Percentiles rank a stretch among this genome's conserved stretches.
Evolutionary conservation across 2,888 invertebrate genomes (phyloP).

Genomic region (Clivina fossor): DNA sequence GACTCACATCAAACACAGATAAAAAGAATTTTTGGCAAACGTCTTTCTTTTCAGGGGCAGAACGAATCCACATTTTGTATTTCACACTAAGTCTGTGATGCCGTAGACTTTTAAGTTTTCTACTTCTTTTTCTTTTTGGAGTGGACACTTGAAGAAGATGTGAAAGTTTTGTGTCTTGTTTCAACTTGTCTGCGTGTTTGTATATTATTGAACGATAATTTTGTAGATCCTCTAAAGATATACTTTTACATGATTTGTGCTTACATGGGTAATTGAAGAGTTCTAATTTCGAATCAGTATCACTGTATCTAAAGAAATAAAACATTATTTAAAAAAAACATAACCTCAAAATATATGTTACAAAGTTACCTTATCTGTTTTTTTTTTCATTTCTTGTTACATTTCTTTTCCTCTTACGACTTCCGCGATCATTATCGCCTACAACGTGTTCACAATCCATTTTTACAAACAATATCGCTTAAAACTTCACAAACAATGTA

Average conservation of each 20-base stretch:
- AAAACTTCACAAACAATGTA: too few species aligned
- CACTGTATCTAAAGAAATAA: too few species aligned
- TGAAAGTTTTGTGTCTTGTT: neutral
- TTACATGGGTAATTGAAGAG: neutral
- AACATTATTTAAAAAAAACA: too few species aligned
- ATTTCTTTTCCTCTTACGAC: constrained; percentile 8
- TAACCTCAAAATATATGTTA: constrained; percentile 4
- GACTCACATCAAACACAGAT: neutral
- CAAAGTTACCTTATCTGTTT: too few species aligned
- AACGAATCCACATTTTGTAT: neutral
- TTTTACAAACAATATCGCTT: too few species aligned
- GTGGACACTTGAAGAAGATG: neutral
- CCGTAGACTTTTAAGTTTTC: too few species aligned
- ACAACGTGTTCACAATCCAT: constrained; percentile 15
- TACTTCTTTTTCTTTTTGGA: neutral
- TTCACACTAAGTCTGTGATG: constrained; percentile 4
- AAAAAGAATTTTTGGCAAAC: constrained; percentile 9
- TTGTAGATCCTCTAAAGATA: neutral
- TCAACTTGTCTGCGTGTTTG: neutral
- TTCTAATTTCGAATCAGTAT: constrained; percentile 5
- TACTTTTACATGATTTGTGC: neutral
- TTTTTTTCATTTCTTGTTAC: neutral
- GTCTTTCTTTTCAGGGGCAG: neutral
- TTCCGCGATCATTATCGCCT: constrained; percentile 7
- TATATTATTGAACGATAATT: constrained; percentile 1